Evolutionary conservation across 92 coral and sea anemone genomes (phyloP).

Genomic region (Bergia sp.): DNA sequence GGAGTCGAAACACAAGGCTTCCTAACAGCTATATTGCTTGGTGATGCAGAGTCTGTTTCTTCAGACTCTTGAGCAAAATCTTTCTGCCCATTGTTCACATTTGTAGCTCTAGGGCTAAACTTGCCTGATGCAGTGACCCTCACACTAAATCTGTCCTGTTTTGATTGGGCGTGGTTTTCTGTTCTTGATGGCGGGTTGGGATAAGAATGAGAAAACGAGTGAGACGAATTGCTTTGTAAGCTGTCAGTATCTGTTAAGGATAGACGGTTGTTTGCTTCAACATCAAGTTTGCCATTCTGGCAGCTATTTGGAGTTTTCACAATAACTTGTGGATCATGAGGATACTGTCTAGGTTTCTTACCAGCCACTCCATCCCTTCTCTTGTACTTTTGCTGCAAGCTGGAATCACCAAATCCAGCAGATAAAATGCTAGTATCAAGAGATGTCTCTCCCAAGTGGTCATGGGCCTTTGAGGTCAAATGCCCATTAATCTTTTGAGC

Average conservation of each 20-base stretch:
- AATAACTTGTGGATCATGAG: constrained; percentile 14
- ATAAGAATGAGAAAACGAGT: constrained; percentile 76
- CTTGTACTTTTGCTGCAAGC: constrained; percentile 38
- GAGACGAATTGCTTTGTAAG: constrained; percentile 77
- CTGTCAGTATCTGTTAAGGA: constrained; percentile 75
- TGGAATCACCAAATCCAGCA: constrained; percentile 21
- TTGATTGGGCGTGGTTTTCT: constrained; percentile 30
- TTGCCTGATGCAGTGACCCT: constrained; percentile 40
- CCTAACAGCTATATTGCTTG: neutral
- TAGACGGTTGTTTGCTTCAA: constrained; percentile 31
- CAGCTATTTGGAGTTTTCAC: neutral
- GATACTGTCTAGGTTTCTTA: constrained; percentile 20
- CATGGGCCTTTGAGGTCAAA: neutral
- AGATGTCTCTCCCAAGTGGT: constrained; percentile 16
- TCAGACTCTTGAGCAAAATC: constrained; percentile 7
- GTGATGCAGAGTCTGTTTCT: constrained; percentile 5
- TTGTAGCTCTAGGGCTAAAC: constrained; percentile 40
- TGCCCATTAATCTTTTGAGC: constrained; percentile 21
- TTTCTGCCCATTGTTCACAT: neutral
- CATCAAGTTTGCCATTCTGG: constrained; percentile 21
- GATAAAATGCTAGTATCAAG: constrained; percentile 36
- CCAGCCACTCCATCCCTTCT: constrained; percentile 2
- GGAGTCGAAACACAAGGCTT: neutral
- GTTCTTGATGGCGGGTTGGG: constrained; percentile 40
- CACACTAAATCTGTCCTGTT: constrained; percentile 53